Conservation (phyloP, 1,140 invertebrate species). For the Eriocheir sinensis region DNA sequence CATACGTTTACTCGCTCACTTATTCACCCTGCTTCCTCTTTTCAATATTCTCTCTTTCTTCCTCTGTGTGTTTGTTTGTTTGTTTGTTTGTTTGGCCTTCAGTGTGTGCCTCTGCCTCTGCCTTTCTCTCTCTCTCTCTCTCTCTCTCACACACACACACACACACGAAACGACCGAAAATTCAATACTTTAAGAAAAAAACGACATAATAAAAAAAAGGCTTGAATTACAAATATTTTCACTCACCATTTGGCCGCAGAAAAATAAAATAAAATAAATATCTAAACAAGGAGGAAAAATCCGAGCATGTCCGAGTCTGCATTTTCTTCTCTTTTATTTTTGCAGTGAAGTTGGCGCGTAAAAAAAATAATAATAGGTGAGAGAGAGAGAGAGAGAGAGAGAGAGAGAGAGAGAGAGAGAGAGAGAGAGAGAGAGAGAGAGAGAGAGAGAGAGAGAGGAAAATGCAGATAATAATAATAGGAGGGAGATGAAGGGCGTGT, state of each 20-base stretch:
- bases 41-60: not conserved
- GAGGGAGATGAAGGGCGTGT: too few species aligned
- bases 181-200: not conserved
- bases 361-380: not conserved
- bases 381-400: not conserved
- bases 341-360: not conserved
- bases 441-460: not conserved
- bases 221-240: not conserved
- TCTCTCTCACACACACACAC: too few species aligned
- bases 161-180: not conserved
- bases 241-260: not conserved
- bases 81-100: too few species aligned
- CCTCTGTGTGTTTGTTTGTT: too few species aligned
- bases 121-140: too few species aligned
- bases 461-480: too few species aligned
- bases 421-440: not conserved
- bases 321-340: not conserved
- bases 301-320: not conserved
- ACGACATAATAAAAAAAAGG: not conserved
- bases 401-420: not conserved
- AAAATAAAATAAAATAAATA: too few species aligned
- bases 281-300: not conserved
- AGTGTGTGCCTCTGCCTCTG: too few species aligned
- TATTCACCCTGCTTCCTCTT: too few species aligned
- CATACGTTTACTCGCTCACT: too few species aligned